Evolutionary conservation across 1,140 invertebrate genomes (phyloP).

Genomic region (Mizuhopecten yessoensis): DNA sequence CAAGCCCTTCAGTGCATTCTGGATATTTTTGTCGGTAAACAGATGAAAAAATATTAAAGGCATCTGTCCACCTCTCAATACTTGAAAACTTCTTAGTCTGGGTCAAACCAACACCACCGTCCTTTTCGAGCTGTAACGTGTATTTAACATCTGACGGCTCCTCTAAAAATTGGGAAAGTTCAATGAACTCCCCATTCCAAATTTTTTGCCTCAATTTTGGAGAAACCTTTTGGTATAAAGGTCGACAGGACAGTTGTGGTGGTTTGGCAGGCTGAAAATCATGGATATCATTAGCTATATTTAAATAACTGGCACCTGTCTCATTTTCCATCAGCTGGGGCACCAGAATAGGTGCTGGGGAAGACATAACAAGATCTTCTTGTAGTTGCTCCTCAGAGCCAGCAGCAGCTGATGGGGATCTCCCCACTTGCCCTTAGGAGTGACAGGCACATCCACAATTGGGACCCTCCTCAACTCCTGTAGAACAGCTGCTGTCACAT

Average conservation of each 20-base stretch:
- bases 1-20: neutral
- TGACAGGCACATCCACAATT: neutral
- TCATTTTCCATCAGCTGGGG: neutral
- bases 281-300: neutral
- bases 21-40: neutral
- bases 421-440: neutral
- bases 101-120: neutral
- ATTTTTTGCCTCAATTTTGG: neutral
- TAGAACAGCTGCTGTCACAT: neutral
- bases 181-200: neutral
- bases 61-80: neutral
- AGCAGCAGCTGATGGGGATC: too few species aligned
- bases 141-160: neutral
- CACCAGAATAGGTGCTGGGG: too few species aligned
- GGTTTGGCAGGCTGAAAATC: neutral
- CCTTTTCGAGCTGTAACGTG: neutral
- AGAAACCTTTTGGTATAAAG: neutral
- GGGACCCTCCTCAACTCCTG: neutral
- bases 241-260: neutral
- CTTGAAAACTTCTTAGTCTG: neutral
- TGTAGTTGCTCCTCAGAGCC: too few species aligned
- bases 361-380: too few species aligned
- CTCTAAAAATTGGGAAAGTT: neutral
- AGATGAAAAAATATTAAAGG: neutral
- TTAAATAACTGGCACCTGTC: neutral